phyloP scores from a whole-genome alignment of 1,140 invertebrate genomes.

The Drosophila simulans region DNA sequence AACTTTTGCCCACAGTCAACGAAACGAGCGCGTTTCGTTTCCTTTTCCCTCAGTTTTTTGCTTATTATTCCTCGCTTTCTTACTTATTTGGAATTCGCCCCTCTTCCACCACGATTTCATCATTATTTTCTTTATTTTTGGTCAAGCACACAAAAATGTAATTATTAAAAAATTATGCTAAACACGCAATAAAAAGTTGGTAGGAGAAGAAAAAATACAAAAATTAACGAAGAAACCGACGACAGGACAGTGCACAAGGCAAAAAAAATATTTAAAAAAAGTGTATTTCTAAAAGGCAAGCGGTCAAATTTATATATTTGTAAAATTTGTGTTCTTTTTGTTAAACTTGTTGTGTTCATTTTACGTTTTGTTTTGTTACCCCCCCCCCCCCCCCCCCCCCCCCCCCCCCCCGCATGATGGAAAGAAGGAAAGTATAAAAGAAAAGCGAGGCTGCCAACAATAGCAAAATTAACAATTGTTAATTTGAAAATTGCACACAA shows the following conservation, averaged over 20 bases:
- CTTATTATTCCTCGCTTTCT: slow-evolving; percentile 61
- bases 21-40: slow-evolving; percentile 29
- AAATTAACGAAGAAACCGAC: slow-evolving; percentile 62
- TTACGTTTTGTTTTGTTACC: slow-evolving; percentile 52
- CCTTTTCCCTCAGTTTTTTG: slow-evolving; percentile 37
- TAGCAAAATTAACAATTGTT: slow-evolving; percentile 80
- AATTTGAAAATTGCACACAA: slow-evolving; percentile 83
- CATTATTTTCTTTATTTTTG: slow-evolving; percentile 38
- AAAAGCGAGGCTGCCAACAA: slow-evolving; percentile 42
- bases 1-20: slow-evolving; percentile 73
- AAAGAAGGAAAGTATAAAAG: slow-evolving; percentile 12
- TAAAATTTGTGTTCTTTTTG: slow-evolving; percentile 18
- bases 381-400: slow-evolving; percentile 54
- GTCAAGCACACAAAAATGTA: slow-evolving; percentile 81
- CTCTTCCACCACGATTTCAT: neutral
- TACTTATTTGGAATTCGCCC: slow-evolving; percentile 28
- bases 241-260: slow-evolving; percentile 18
- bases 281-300: slow-evolving; percentile 78
- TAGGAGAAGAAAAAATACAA: slow-evolving; percentile 64
- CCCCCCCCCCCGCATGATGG: slow-evolving; percentile 54
- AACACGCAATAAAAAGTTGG: slow-evolving; percentile 81
- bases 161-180: slow-evolving; percentile 83
- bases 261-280: slow-evolving; percentile 61
- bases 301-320: slow-evolving; percentile 67
- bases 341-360: slow-evolving; percentile 56